These are phyloP conservation scores for Mungos mungo DNA, from an alignment of 2,113 vertebrate genomes.

Conservation along the genomic window DNA sequence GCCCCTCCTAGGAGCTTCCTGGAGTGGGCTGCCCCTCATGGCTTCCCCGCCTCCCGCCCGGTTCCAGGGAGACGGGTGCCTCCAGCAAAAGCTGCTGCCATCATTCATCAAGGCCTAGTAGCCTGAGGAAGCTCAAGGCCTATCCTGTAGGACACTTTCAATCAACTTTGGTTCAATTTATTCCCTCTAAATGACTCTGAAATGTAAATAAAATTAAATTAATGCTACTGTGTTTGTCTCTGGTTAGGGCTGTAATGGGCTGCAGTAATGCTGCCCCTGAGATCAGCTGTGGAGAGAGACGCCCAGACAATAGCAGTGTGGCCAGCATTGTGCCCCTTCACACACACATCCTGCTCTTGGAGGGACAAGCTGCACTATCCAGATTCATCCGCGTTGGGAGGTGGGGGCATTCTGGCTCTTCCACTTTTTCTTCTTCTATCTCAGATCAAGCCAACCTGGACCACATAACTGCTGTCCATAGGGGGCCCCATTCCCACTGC, in stretches of 20 bases:
- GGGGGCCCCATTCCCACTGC: not conserved
- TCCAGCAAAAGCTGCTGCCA: slow-evolving; percentile 72
- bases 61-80: not conserved
- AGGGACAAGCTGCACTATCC: not conserved
- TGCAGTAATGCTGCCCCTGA: slow-evolving; percentile 69
- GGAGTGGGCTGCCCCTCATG: not conserved
- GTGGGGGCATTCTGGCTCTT: not conserved
- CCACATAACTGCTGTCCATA: not conserved
- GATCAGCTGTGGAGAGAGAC: not conserved
- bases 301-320: not conserved
- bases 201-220: slow-evolving; percentile 88
- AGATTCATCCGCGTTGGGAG: not conserved
- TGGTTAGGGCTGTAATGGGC: slow-evolving; percentile 78
- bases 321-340: not conserved
- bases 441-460: not conserved
- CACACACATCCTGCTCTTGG: not conserved
- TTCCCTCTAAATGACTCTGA: slow-evolving; percentile 84
- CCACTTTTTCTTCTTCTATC: not conserved
- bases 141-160: slow-evolving; percentile 84
- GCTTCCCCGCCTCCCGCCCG: not conserved
- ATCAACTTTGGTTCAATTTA: slow-evolving; percentile 83
- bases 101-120: slow-evolving; percentile 74
- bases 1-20: not conserved
- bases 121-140: slow-evolving; percentile 76
- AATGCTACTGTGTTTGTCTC: slow-evolving; percentile 81